phyloP scores from a whole-genome alignment of 2,797 vertebrate species.

The Sebastes taczanowskii region DNA sequence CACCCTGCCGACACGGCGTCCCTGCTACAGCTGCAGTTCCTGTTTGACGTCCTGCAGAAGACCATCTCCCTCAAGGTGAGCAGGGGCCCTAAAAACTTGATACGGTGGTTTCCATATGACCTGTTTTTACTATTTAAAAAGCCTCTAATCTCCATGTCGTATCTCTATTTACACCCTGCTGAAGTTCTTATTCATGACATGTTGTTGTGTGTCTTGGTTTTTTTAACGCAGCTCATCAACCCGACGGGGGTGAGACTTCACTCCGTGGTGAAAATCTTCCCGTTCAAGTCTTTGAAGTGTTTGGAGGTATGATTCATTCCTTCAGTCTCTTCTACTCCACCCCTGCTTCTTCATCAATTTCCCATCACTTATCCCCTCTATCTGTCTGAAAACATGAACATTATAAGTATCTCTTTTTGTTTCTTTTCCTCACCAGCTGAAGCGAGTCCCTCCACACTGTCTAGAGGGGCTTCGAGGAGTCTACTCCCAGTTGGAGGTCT shows the following conservation, averaged over 20 bases:
- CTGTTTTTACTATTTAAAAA: background rate
- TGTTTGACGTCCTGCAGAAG: constrained; percentile 96
- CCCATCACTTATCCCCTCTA: background rate
- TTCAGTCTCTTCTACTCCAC: background rate
- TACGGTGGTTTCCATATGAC: background rate
- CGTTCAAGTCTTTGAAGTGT: constrained; percentile 93
- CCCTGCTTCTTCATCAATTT: background rate
- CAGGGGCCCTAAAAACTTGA: too few species aligned
- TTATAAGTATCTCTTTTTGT: background rate
- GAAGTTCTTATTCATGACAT: background rate
- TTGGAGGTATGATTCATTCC: constrained; percentile 85
- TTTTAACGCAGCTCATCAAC: constrained; percentile 84
- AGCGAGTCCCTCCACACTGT: constrained; percentile 91
- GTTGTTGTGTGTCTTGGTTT: background rate
- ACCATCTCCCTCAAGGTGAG: constrained; percentile 92
- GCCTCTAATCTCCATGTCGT: background rate
- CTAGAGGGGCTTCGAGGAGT: constrained; percentile 90
- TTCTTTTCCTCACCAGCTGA: constrained; percentile 80
- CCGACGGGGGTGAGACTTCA: constrained; percentile 81
- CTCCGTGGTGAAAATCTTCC: constrained; percentile 92
- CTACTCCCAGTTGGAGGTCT: constrained; percentile 94
- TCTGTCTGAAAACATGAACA: background rate
- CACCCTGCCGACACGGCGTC: constrained; percentile 90
- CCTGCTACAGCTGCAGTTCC: constrained; percentile 93
- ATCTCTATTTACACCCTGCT: background rate